phyloP scores from a whole-genome alignment of 2,797 vertebrate species.

The Myotis myotis region DNA sequence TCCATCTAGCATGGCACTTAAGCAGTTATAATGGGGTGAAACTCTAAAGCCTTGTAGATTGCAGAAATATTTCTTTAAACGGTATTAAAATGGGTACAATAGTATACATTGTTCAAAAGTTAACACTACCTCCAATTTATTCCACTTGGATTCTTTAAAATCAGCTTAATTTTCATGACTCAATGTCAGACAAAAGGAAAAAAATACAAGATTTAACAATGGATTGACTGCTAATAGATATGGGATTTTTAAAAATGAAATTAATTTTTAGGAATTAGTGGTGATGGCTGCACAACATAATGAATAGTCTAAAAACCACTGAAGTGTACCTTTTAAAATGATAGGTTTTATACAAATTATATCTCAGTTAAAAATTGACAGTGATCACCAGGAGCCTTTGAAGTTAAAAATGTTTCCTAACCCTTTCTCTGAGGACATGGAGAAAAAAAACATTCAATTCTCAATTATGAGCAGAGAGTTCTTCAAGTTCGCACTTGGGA shows the following conservation, averaged over 20 bases:
- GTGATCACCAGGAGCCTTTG: neutral
- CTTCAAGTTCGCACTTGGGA: neutral
- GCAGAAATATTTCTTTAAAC: conserved; percentile 7
- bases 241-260: neutral
- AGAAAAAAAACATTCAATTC: neutral
- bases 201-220: neutral
- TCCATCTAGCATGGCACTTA: neutral
- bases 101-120: conserved; percentile 34
- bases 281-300: neutral
- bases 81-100: conserved; percentile 14
- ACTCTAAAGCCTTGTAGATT: neutral
- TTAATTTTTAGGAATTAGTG: conserved; percentile 5
- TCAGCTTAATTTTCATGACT: conserved; percentile 42
- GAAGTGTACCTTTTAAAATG: neutral
- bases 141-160: conserved; percentile 48
- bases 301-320: neutral
- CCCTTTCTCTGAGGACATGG: neutral
- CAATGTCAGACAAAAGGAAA: neutral
- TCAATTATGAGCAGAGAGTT: neutral
- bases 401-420: neutral
- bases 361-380: neutral
- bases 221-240: neutral
- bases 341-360: neutral
- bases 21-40: neutral
- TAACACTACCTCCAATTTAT: neutral